phyloP scores from a whole-genome alignment of 2,113 vertebrate species.

The Dromas ardeola region DNA sequence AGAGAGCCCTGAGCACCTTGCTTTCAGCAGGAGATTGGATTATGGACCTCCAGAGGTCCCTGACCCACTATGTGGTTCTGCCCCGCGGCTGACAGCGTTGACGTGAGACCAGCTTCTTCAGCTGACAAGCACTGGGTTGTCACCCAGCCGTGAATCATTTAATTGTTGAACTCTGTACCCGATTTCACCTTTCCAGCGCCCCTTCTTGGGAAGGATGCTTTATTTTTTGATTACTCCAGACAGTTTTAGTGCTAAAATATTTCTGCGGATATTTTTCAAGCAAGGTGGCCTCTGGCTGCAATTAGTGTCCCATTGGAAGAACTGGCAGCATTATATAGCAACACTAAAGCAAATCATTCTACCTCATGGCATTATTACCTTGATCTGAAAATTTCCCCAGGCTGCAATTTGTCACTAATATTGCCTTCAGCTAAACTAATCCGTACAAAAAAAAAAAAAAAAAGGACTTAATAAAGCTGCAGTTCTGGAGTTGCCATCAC shows the following conservation, averaged over 20 bases:
- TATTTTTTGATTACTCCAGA: slow-evolving; percentile 11
- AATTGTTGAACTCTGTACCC: neutral
- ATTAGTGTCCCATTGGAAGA: slow-evolving; percentile 56
- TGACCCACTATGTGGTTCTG: rapidly evolving
- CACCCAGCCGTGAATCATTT: neutral
- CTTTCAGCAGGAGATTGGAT: neutral
- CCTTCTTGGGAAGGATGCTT: neutral
- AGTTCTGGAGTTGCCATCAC: slow-evolving; percentile 28
- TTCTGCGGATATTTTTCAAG: slow-evolving; percentile 55
- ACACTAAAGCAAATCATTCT: slow-evolving; percentile 58
- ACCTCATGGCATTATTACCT: slow-evolving; percentile 55
- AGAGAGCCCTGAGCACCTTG: neutral
- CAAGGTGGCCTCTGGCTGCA: slow-evolving; percentile 56
- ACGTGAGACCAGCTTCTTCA: neutral
- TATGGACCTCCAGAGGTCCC: neutral
- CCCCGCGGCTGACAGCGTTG: neutral
- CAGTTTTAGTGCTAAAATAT: slow-evolving; percentile 56
- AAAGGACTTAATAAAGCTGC: slow-evolving; percentile 52
- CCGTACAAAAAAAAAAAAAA: neutral
- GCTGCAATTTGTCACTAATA: slow-evolving; percentile 61
- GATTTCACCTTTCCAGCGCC: neutral
- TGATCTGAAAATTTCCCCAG: slow-evolving; percentile 64
- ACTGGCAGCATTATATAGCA: slow-evolving; percentile 31
- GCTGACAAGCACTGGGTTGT: neutral
- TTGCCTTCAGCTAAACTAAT: slow-evolving; percentile 54